Percentiles rank a stretch among this genome's conserved stretches.
phyloP scores from a whole-genome alignment of 2,888 invertebrate genomes.

The Salpingus planirostris region DNA sequence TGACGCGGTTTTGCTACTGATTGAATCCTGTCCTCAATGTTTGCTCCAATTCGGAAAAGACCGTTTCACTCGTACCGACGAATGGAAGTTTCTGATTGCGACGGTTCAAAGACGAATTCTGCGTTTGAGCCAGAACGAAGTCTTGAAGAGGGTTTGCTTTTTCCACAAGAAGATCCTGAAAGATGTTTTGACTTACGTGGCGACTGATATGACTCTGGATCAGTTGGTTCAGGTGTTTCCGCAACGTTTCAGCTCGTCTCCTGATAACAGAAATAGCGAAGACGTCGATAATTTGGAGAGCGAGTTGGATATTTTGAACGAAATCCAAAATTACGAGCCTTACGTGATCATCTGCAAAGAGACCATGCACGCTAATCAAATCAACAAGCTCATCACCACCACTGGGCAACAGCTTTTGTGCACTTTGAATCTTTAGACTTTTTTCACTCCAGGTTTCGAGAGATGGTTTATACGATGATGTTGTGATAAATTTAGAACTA shows the following conservation, averaged over 20 bases:
- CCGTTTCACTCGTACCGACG: slow-evolving; percentile 38
- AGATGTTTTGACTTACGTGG: slow-evolving; percentile 41
- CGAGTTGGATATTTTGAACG: slow-evolving; percentile 32
- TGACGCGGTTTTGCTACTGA: slow-evolving; percentile 47
- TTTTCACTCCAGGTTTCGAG: slow-evolving; percentile 29
- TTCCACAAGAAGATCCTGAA: slow-evolving; percentile 37
- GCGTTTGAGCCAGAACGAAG: slow-evolving; percentile 29
- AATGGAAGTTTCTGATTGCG: slow-evolving; percentile 41
- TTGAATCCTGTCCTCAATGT: slow-evolving; percentile 53
- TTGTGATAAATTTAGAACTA: too few species aligned
- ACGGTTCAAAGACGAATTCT: slow-evolving; percentile 39
- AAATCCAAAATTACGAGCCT: slow-evolving; percentile 40
- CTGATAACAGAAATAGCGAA: slow-evolving; percentile 5
- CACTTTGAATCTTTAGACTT: slow-evolving; percentile 36
- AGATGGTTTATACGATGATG: too few species aligned
- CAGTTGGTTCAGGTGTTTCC: slow-evolving; percentile 41
- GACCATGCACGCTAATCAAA: slow-evolving; percentile 52
- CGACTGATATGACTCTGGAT: slow-evolving; percentile 41
- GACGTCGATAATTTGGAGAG: slow-evolving; percentile 16
- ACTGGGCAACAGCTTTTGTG: slow-evolving; percentile 49
- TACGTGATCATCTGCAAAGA: slow-evolving; percentile 47
- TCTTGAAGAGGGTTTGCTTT: slow-evolving; percentile 32
- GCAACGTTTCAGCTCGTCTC: slow-evolving; percentile 31
- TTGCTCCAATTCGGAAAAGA: slow-evolving; percentile 56
- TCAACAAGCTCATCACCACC: slow-evolving; percentile 50